Conservation (phyloP, 1,140 invertebrate species). For the Grapholita molesta region DNA sequence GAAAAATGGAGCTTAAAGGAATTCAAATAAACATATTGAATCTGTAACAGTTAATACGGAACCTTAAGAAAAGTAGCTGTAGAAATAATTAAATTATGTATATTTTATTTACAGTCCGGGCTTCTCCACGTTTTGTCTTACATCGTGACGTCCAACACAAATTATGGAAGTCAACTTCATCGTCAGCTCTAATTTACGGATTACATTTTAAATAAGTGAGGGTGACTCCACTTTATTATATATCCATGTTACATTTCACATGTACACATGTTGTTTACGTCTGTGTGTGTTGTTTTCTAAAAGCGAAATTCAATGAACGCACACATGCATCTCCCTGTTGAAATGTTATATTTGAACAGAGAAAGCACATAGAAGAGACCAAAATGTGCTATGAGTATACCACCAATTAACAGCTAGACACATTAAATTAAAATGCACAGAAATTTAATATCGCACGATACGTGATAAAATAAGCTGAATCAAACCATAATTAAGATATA, state of each 20-base stretch:
- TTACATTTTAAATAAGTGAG: constrained; percentile 37
- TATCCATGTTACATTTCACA: background rate
- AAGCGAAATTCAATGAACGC: background rate
- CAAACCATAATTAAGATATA: too few relatives aligned
- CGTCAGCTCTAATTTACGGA: constrained; percentile 30
- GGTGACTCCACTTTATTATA: background rate
- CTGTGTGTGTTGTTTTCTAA: background rate
- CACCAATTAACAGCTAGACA: background rate
- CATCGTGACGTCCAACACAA: constrained; percentile 15
- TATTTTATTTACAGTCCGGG: too few relatives aligned
- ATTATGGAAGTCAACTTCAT: constrained; percentile 31
- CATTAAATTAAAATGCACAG: too few relatives aligned
- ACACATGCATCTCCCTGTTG: background rate
- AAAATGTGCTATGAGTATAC: background rate
- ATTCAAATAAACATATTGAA: too few relatives aligned
- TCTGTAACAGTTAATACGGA: too few relatives aligned
- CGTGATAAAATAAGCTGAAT: too few relatives aligned
- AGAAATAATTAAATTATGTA: too few relatives aligned
- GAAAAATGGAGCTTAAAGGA: too few relatives aligned
- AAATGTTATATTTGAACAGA: background rate
- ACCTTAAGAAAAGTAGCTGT: too few relatives aligned
- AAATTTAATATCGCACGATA: too few relatives aligned
- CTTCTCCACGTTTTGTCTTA: background rate
- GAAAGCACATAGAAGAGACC: background rate
- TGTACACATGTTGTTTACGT: background rate